Evolutionary conservation across 1,140 invertebrate species (phyloP), one percentile per base, ranked within the genome.

Genomic region (Drosophila mojavensis): DNA sequence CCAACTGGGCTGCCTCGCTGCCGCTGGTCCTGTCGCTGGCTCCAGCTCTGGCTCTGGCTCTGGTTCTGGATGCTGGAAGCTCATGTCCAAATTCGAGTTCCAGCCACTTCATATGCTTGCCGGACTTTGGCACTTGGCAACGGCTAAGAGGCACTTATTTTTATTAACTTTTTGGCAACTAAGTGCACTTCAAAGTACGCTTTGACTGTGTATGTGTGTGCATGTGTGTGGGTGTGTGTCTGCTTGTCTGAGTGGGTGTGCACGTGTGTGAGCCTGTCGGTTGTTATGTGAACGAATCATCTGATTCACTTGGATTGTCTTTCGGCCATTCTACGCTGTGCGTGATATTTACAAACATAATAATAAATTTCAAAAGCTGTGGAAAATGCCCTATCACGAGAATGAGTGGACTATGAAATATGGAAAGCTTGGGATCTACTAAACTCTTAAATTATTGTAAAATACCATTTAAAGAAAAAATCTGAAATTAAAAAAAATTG

Each of bases 121-220:
- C 24, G 53, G 58, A 39, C n/a, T 59, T 62, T 48, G 60, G 59
- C 62, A 63, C 65, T 71, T 73, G 73, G 76, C 71, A 78, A 79
- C 60, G 79, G 68, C 77, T 74, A 80, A 88, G 77, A 78, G 84
- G 79, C 83, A 88, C 83, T 88, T 88, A 85, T 85, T 85, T 86
- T 85, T 85, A 85, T 85, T 86, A 85, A 85, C 82, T 85, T 85
- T 84, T 85, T 72, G 82, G 75, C 78, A 74, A 85, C 59, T 77
- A 78, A 85, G 81, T 86, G 78, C 82, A 75, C 81, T 85, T 86
- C 74, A 85, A 85, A 78, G 66, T 86, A 69, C 26, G 48, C 79
- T 77, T 47, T 47, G 51, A 60, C 73, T 60, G 30, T 55, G 69
- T 13, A 30, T 63, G 26, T 64, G 65, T 62, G 36, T 33, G 55